Evolutionary conservation across 2,797 vertebrate species (phyloP), one percentile per base, ranked within the genome.

Genomic region (Sandelia bainsii): DNA sequence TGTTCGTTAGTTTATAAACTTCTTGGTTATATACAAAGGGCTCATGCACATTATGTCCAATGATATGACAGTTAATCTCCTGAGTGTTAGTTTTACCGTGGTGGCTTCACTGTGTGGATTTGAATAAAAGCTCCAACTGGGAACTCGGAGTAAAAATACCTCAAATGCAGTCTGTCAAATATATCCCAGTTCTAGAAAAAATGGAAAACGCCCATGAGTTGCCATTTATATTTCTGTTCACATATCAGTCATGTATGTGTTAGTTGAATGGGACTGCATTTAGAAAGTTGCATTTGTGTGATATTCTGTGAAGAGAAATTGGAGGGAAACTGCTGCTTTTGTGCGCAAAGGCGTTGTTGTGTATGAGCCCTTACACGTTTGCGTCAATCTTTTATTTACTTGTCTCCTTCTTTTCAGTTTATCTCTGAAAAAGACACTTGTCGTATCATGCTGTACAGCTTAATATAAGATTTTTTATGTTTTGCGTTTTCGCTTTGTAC

Each of bases 311-410:
- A 1, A 9, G 3, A 54, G 8, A 25, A 39, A 29, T 2, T 44
- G 39, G 25, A 49, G 44, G 27, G 54, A 56, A 59, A 23, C 12
- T 3, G 61, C 45, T 63, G 63, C 53, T 52, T 67, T 71, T 81
- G 80, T 60, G 76, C 79, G 27, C 20, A 57, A 59, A 51, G 16
- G 62, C 12, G 34, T 8, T 39, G 57, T 13, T 62, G 51, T 52
- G 20, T 72, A 45, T 46, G 82, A 71, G 72, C 75, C 79, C 82
- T 42, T 57, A 7, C 29, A 13, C 37, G 12, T 71, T 50, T 63
- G 27, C 32, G n/a, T 60, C 39, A 34, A 25, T 25, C 6, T 10
- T 7, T 17, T 42, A 4, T 40, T 34, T 10, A 34, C 32, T 34
- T 32, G 1, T 32, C 13, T 56, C 5, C 19, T 0, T 4, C 12